These are phyloP conservation scores for Molothrus ater DNA, from an alignment of 2,797 vertebrate genomes.

Conservation along the genomic window DNA sequence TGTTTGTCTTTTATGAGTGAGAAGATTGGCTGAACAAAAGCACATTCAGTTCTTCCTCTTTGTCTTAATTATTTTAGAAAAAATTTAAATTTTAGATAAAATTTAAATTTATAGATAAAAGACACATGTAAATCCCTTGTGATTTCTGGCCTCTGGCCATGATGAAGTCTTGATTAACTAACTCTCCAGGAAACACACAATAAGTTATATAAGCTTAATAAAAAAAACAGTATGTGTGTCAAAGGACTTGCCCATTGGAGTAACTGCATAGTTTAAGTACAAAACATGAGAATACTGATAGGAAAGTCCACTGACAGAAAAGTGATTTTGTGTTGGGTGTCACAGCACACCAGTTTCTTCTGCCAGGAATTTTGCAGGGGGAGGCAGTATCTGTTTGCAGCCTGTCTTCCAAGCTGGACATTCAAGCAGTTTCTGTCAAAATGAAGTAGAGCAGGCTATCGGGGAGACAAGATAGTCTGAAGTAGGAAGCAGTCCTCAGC, in stretches of 20 bases:
- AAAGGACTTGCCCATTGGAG: not conserved
- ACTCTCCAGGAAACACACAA: not conserved
- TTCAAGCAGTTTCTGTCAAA: not conserved
- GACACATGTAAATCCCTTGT: not conserved
- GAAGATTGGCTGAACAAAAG: not conserved
- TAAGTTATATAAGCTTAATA: not conserved
- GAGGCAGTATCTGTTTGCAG: not conserved
- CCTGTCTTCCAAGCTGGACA: not conserved
- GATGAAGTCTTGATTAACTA: not conserved
- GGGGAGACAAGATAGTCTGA: not conserved
- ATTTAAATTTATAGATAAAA: not conserved
- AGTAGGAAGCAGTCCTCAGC: not conserved
- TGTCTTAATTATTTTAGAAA: not conserved
- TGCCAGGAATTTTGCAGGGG: not conserved
- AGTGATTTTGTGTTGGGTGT: not conserved
- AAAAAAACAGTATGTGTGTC: not conserved
- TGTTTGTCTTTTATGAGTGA: not conserved
- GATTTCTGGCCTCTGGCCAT: not conserved
- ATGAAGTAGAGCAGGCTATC: rapidly evolving
- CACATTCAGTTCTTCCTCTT: not conserved
- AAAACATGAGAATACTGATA: not conserved
- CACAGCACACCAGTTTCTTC: not conserved
- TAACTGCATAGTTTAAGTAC: not conserved
- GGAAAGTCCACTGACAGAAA: not conserved
- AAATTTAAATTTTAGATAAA: not conserved